Conservation (phyloP, 2,113 vertebrate genomes). For the Promerops cafer region DNA sequence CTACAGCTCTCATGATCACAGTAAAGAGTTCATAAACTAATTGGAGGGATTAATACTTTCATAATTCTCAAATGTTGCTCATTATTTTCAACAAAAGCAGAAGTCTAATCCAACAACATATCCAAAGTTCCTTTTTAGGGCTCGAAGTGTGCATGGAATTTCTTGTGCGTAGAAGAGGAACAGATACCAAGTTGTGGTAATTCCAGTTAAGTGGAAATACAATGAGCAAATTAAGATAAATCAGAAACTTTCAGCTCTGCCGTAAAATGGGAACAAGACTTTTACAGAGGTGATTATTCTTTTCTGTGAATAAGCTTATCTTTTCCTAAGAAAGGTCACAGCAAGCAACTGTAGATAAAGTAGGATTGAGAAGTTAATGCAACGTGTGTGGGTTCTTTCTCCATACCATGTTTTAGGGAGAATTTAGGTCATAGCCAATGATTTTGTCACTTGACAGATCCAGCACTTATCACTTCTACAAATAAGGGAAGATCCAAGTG, state of each 20-base stretch:
- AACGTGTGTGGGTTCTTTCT: neutral
- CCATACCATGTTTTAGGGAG: neutral
- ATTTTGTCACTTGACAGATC: constrained; percentile 34
- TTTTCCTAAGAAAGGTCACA: neutral
- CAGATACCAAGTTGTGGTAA: neutral
- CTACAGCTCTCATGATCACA: neutral
- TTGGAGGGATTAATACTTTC: neutral
- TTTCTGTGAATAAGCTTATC: neutral
- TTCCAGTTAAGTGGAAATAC: neutral
- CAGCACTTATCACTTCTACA: neutral
- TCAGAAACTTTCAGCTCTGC: neutral
- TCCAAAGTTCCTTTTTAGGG: neutral
- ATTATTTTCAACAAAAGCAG: neutral
- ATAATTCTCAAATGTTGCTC: neutral
- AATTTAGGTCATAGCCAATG: constrained; percentile 3
- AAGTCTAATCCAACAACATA: neutral
- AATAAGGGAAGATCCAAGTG: neutral
- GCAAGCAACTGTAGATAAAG: neutral
- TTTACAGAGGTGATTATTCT: neutral
- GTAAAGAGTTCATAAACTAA: neutral
- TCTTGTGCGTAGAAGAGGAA: neutral
- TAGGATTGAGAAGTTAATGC: neutral
- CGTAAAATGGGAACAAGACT: neutral
- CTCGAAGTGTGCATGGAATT: neutral
- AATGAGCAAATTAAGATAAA: neutral